phyloP scores from a whole-genome alignment of 2,888 invertebrate genomes.

The Mystacides longicornis region DNA sequence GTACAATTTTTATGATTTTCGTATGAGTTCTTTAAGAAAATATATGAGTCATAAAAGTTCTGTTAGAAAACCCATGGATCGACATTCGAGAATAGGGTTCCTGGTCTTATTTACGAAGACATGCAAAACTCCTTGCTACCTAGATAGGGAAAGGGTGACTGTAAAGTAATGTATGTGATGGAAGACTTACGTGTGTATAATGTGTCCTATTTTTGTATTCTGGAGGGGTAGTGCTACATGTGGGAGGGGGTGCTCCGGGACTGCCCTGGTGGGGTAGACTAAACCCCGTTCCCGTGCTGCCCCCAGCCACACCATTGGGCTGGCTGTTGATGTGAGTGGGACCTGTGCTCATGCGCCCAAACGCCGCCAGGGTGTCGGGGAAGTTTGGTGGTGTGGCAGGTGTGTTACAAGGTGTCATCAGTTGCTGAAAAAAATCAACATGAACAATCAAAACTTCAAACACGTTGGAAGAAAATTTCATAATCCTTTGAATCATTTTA shows the following conservation, averaged over 20 bases:
- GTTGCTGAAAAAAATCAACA: conserved; percentile 45
- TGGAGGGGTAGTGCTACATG: conserved; percentile 39
- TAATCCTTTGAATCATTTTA: no score
- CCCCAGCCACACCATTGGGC: conserved; percentile 38
- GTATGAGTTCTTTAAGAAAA: no score
- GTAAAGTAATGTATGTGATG: background rate
- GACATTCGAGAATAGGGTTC: no score
- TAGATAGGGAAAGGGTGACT: background rate
- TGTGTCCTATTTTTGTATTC: conserved; percentile 27
- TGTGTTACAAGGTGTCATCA: conserved; percentile 89
- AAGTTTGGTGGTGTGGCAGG: conserved; percentile 93
- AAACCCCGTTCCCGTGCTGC: conserved; percentile 40
- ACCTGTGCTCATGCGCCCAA: conserved; percentile 78
- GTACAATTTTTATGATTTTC: no score
- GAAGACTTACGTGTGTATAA: background rate
- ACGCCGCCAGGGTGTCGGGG: conserved; percentile 81
- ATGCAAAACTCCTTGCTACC: no score
- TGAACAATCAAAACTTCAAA: no score
- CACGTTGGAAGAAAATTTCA: no score
- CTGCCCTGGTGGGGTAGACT: conserved; percentile 42
- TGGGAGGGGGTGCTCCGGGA: conserved; percentile 40
- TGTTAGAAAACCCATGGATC: no score
- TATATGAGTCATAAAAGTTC: no score
- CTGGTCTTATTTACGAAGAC: no score
- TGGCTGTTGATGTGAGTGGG: conserved; percentile 37